Base-by-base conservation (phyloP, 2,113 vertebrate genomes). In the Pleuronectes platessa region DNA sequence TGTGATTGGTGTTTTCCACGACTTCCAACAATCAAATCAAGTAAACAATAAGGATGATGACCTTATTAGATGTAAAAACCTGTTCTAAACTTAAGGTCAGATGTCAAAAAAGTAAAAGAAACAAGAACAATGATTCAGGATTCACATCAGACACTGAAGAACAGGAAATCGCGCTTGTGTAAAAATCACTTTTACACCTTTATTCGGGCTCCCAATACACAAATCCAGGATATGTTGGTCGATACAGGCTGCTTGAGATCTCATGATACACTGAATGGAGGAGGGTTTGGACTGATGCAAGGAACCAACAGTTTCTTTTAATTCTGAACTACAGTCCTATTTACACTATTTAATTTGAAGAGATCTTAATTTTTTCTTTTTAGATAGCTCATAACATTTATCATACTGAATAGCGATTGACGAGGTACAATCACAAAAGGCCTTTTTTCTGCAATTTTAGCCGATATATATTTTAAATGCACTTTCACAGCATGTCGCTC, bases 151-250 rank as follows among this genome's bases (percentile, higher is more conserved):
- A 54, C 51, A 54, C 18, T 18, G 12, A 24, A 56, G 12, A 14
- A 56, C 56, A 14, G 27, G 37, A 31, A n/a, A 61, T 59, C 9
- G 2, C 49, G 51, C 8, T 31, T 78, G 61, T 79, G 74, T 60
- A 83, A 72, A 81, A 81, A 20, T 79, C 56, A 83, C 49, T 85
- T 91, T 89, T 84, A 87, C 78, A 86, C 85, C 59, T 91, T 93
- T 93, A 93, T 93, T 93, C 86, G 90, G 89, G 89, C 84, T 92
- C 81, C 85, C 77, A 78, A 82, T 86, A 92, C 91, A 93, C 85
- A 91, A 82, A 84, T 90, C 53, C 70, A 85, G 88, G 88, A 82
- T 83, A 84, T 73, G 77, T 77, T 90, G 79, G 79, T 88, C 81
- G 83, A 78, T 79, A 90, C 86, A 92, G 86, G 87, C 86, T 88